Evolutionary conservation across 2,113 vertebrate species (phyloP).

Genomic region (Cephalophus harveyi): DNA sequence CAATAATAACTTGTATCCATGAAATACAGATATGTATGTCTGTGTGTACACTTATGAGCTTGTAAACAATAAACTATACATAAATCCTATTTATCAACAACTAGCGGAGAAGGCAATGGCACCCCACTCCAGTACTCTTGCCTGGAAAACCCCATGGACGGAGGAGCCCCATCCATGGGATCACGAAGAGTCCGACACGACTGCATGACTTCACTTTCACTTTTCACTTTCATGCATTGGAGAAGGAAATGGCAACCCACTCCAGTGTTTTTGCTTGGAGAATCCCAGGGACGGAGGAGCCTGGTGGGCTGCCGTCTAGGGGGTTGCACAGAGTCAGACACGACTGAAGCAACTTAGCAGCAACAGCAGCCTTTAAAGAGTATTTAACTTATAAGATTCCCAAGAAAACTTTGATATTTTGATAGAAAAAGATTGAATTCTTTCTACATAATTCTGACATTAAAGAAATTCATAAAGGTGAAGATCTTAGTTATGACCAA

Average conservation of each 20-base stretch:
- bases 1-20: background rate
- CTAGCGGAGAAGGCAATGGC: background rate
- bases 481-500: background rate
- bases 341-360: too few species aligned
- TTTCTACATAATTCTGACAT: background rate
- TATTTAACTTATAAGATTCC: background rate
- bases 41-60: background rate
- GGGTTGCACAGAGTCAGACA: too few species aligned
- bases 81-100: background rate
- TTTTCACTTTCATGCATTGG: too few species aligned
- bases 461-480: background rate
- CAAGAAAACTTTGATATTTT: background rate
- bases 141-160: too few species aligned
- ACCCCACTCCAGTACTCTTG: too few species aligned
- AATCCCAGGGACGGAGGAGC: rapidly evolving
- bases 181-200: too few species aligned
- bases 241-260: too few species aligned
- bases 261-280: too few species aligned
- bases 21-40: background rate
- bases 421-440: background rate
- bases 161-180: too few species aligned
- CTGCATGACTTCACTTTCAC: too few species aligned
- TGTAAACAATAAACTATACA: background rate
- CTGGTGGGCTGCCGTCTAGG: too few species aligned
- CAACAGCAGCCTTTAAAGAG: background rate